These are phyloP conservation scores for Drosophila prostipennis DNA, from an alignment of 2,888 invertebrate species.

Conservation along the genomic window DNA sequence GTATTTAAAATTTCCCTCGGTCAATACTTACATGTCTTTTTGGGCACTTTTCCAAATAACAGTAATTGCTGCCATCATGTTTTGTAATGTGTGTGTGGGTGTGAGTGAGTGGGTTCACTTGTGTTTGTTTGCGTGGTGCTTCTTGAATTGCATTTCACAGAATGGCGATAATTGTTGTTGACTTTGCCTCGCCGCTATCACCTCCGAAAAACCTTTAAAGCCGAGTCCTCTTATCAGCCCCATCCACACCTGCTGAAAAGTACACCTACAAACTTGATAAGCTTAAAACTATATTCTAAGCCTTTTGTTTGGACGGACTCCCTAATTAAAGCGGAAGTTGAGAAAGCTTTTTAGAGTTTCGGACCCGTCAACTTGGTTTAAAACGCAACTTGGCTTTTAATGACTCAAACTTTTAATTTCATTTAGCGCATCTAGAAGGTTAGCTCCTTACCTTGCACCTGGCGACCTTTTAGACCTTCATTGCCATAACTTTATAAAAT, in stretches of 20 bases:
- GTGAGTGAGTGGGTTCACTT: not conserved
- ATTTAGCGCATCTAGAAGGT: conserved; percentile 65
- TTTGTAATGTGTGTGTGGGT: conserved; percentile 16
- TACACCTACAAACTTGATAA: conserved; percentile 39
- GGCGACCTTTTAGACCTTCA: conserved; percentile 12
- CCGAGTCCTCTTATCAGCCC: conserved; percentile 11
- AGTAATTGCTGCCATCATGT: conserved; percentile 52
- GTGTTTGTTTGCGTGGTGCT: conserved; percentile 5
- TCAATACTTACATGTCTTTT: not conserved
- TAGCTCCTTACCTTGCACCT: conserved; percentile 33
- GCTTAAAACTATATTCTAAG: conserved; percentile 41
- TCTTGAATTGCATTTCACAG: conserved; percentile 25
- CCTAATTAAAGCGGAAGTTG: conserved; percentile 52
- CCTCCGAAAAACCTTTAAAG: not conserved
- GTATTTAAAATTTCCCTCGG: not conserved
- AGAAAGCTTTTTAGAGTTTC: conserved; percentile 49
- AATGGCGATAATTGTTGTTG: conserved; percentile 24
- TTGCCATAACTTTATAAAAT: conserved; percentile 38
- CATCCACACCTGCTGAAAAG: conserved; percentile 8
- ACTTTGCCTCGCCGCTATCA: conserved; percentile 10
- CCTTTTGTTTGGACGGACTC: conserved; percentile 29
- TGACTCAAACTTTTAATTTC: conserved; percentile 70
- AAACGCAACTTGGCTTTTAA: conserved; percentile 62
- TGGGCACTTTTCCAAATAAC: conserved; percentile 40
- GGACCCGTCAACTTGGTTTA: conserved; percentile 37